A percentile compares a stretch with the other conserved stretches of the same genome.
Conservation (phyloP, 2,113 vertebrate genomes). For the Herpetotheres cachinnans region DNA sequence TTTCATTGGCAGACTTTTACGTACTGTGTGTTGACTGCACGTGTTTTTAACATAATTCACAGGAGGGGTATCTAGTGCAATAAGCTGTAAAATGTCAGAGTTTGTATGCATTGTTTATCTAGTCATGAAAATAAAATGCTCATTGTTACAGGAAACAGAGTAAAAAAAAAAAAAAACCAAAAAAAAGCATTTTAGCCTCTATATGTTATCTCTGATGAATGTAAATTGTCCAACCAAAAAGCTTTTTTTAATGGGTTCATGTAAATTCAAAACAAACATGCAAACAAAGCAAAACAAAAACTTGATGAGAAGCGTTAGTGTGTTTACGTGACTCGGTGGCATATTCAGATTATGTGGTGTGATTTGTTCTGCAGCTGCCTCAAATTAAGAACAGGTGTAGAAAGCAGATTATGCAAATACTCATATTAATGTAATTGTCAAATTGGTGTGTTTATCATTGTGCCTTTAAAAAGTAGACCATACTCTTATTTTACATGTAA, state of each 20-base stretch:
- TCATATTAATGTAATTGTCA: slow-evolving; percentile 82
- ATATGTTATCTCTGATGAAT: background rate
- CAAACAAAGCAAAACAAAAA: background rate
- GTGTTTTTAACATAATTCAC: background rate
- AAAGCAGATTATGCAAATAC: slow-evolving; percentile 81
- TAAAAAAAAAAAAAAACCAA: background rate
- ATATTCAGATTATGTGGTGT: slow-evolving; percentile 62
- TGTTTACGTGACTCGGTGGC: slow-evolving; percentile 20
- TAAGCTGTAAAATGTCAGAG: background rate
- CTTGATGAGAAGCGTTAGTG: background rate
- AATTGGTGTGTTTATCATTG: slow-evolving; percentile 81
- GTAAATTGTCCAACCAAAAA: background rate
- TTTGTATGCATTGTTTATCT: background rate
- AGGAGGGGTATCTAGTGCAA: background rate
- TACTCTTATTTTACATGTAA: slow-evolving; percentile 81
- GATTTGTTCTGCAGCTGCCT: slow-evolving; percentile 78
- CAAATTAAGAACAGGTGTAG: slow-evolving; percentile 83
- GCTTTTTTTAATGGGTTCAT: background rate
- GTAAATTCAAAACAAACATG: slow-evolving; percentile 15
- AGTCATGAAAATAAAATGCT: background rate
- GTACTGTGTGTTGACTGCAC: background rate
- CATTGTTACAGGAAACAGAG: background rate
- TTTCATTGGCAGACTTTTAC: background rate
- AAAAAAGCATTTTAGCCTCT: background rate
- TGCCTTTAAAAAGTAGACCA: slow-evolving; percentile 77